A percentile compares a stretch with the other conserved stretches of the same genome.
phyloP scores from a whole-genome alignment of 1,140 invertebrate genomes.

The Lycorma delicatula region DNA sequence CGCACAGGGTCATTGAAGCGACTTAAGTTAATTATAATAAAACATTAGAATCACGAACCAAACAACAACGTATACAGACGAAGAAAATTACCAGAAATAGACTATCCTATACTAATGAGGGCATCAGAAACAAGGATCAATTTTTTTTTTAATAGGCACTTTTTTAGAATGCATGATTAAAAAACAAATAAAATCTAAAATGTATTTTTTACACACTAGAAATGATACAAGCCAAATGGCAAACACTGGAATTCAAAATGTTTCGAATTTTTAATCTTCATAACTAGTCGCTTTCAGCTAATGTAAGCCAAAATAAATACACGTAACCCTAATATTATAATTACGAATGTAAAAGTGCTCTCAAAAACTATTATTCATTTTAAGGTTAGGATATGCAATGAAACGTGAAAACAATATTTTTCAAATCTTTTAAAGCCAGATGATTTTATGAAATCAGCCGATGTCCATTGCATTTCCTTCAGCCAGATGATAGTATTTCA shows the following conservation, averaged over 20 bases:
- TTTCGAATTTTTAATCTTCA: not conserved
- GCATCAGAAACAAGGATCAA: too few relatives aligned
- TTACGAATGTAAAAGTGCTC: not conserved
- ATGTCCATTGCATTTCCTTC: constrained; percentile 19
- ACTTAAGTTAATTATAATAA: too few relatives aligned
- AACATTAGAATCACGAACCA: too few relatives aligned
- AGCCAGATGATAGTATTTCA: constrained; percentile 26
- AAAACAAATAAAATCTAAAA: too few relatives aligned
- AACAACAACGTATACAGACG: too few relatives aligned
- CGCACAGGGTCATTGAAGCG: too few relatives aligned
- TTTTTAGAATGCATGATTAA: too few relatives aligned
- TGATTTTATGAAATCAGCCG: constrained; percentile 25
- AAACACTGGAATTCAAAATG: not conserved
- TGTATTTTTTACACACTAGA: too few relatives aligned
- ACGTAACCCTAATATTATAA: not conserved
- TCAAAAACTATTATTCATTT: not conserved
- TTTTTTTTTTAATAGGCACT: too few relatives aligned
- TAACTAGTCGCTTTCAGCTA: not conserved
- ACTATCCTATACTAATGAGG: too few relatives aligned
- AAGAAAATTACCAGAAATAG: too few relatives aligned
- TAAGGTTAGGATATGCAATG: not conserved
- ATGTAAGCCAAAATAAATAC: not conserved
- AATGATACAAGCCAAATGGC: too few relatives aligned
- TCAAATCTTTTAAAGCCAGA: constrained; percentile 14
- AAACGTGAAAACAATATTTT: constrained; percentile 2